Conservation (phyloP, 2,797 vertebrate genomes). For the Malurus leucopterus region DNA sequence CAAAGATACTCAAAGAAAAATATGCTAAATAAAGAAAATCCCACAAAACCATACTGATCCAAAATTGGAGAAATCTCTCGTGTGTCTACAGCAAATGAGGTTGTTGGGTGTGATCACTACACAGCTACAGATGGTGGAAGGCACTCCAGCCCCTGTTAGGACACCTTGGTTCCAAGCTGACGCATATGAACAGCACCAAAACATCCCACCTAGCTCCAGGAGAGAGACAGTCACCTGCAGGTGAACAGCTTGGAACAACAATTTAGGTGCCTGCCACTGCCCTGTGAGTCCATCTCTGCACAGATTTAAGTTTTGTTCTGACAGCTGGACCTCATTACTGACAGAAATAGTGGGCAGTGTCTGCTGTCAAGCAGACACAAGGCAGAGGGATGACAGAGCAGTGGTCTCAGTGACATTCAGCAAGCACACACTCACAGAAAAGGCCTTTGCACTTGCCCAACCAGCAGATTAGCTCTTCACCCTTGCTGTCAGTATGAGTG, state of each 20-base stretch:
- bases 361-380: background rate
- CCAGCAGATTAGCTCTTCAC: conserved; percentile 3
- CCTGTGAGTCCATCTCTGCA: background rate
- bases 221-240: background rate
- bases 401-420: background rate
- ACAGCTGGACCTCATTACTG: background rate
- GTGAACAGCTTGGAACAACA: background rate
- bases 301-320: background rate
- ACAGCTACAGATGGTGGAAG: background rate
- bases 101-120: background rate
- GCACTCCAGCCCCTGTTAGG: background rate
- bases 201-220: background rate
- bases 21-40: fast-evolving
- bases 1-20: background rate
- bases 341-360: background rate
- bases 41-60: background rate
- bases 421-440: background rate
- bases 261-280: background rate
- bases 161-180: background rate
- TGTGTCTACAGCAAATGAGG: background rate
- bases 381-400: background rate
- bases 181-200: background rate
- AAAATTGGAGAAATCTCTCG: background rate
- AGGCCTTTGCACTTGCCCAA: background rate
- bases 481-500: background rate